Percentiles rank a stretch among this genome's conserved stretches.
phyloP scores from a whole-genome alignment of 2,113 vertebrate species.

The Indicator maculatus region DNA sequence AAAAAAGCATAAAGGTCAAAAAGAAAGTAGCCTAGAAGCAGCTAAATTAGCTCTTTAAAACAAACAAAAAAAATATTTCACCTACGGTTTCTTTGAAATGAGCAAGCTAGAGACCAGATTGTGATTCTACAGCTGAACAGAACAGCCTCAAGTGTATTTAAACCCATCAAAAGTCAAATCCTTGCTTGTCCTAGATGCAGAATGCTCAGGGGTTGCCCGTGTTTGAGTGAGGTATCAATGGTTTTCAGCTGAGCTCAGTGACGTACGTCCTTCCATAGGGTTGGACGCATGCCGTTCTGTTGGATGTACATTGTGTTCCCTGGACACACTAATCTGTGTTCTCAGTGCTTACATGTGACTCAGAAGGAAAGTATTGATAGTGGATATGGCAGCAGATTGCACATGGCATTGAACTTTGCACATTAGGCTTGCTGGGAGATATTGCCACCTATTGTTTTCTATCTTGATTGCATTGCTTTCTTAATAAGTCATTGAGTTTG shows the following conservation, averaged over 20 bases:
- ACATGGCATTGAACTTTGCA: constrained; percentile 46
- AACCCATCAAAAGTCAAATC: neutral
- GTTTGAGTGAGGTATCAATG: neutral
- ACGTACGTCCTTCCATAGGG: neutral
- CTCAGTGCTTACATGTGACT: constrained; percentile 31
- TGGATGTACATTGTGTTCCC: constrained; percentile 47
- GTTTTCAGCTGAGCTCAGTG: neutral
- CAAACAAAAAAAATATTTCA: neutral
- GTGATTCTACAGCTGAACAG: neutral
- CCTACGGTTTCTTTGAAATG: neutral
- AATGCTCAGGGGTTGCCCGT: neutral
- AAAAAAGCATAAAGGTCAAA: neutral
- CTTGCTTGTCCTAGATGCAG: neutral
- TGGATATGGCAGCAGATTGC: constrained; percentile 48
- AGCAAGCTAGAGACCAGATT: neutral
- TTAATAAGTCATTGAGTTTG: neutral
- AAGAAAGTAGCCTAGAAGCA: neutral
- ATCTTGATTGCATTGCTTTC: constrained; percentile 48
- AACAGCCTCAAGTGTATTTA: neutral
- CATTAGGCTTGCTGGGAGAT: constrained; percentile 47
- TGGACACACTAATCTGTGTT: neutral
- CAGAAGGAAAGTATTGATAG: constrained; percentile 63
- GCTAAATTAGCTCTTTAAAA: constrained; percentile 3
- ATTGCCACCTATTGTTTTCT: constrained; percentile 59
- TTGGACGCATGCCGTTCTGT: constrained; percentile 6